Base-by-base conservation (phyloP, 2,113 vertebrate species). In the Heterotis niloticus region DNA sequence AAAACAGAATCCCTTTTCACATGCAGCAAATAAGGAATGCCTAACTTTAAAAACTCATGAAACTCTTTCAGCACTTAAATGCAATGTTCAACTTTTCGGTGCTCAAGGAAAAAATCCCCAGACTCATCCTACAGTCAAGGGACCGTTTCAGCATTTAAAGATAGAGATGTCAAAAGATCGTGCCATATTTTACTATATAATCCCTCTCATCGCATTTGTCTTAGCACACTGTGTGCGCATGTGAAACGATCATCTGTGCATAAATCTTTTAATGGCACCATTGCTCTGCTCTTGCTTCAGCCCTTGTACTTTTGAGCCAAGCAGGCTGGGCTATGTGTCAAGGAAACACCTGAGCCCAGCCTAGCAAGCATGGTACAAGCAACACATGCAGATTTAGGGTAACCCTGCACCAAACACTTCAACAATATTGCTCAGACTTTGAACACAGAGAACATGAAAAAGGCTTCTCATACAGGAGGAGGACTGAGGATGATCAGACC, bases 101-200 rank as follows among this genome's bases (percentile, higher is more conserved):
- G 34, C 5, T 72, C 69, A 24, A 10, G 69, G 69, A 71, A 2
- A 44, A 44, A 44, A 11, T 23, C 34, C 28, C 14, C 10, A 52
- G 23, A 52, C 34, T 11, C 10, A 0, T 4, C 17, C 52, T 29
- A 72, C n/a, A 44, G 34, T 44, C 34, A 54, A 34, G 18, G 51
- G 34, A 72, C 69, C 14, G 69, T 52, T 54, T 54, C 69, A 23
- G 54, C 54, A 72, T 54, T 24, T 24, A 72, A 72, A 72, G 54
- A 54, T 44, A 34, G 18, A 71, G 17, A 29, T n/a, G n/a, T n/a
- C n/a, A n/a, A n/a, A n/a, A n/a, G n/a, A n/a, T n/a, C n/a, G n/a
- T n/a, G n/a, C n/a, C n/a, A n/a, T n/a, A n/a, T n/a, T n/a, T n/a
- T n/a, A n/a, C n/a, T n/a, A n/a, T n/a, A n/a, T n/a, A n/a, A n/a